Evolutionary conservation across 1,140 invertebrate genomes (phyloP), one percentile per base, ranked within the genome.

Genomic region (Bombus confusus): DNA sequence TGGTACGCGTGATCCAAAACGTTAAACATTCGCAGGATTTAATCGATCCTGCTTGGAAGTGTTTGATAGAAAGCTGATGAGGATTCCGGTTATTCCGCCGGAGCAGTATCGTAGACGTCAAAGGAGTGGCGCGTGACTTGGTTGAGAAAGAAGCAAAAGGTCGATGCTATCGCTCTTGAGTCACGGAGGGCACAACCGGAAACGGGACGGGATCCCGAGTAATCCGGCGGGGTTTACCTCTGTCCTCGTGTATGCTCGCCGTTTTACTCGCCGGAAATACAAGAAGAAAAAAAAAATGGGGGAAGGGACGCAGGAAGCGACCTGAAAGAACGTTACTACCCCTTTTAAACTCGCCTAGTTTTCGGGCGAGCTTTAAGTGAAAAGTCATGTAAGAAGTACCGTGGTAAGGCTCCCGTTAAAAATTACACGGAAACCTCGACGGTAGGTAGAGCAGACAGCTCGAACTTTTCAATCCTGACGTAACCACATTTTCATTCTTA

Each of bases 311-410:
- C 68, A 69, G 69, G 78, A 66, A 80, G 25, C 41, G 43, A 52
- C 15, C n/a, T n/a, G n/a, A 47, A 37, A 28, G 18, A 52, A 47
- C 39, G 69, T 52, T 28, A 1, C 76, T 72, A 77, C 47, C 79
- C 43, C 64, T 92, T 88, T 90, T 86, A 91, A 92, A 89, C 85
- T 85, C 62, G 22, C 22, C 77, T 43, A 76, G 34, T 83, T 88
- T 88, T 74, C 41, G 81, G 84, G 82, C 84, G 47, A 22, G 47
- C 18, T 52, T 52, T 92, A 91, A 93, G 92, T 91, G 90, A 93
- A 92, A 90, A 93, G 88, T 91, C 92, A 78, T 93, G 90, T 93
- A 90, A 92, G 90, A 80, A 88, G 74, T 81, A n/a, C 82, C 66
- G 28, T 41, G 74, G 66, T 37, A 87, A 83, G 80, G 86, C 62